Evolutionary conservation across 2,113 vertebrate species (phyloP), one percentile per base, ranked within the genome.

Genomic region (Calidris pygmaea): DNA sequence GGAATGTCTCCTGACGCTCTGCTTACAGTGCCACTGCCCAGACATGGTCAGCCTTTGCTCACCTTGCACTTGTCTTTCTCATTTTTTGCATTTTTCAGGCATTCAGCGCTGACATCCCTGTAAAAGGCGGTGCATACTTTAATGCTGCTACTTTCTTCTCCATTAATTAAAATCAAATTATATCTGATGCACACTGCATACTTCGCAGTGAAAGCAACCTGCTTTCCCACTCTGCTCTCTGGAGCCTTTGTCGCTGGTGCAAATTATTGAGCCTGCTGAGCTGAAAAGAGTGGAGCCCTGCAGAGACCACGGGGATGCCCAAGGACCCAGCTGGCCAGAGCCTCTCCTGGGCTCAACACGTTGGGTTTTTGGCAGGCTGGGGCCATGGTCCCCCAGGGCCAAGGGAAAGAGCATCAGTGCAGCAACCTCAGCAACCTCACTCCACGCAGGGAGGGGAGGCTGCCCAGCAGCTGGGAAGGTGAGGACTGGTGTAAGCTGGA

Each of bases 131-230:
- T 3, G 20, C 43, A 27, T 43, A 48, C 55, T 90, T 83, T 81
- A 89, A 92, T 37, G 35, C n/a, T 16, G 52, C 65, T 87, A 60
- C 84, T 87, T 92, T 84, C 80, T 86, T 81, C 86, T 89, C 73
- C 8, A 1, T 81, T 94, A 92, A 97, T 96, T 95, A 96, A 87
- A 81, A 81, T 52, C 47, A 75, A 89, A 85, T 94, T 82, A 41
- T 23, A 93, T 63, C 81, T 55, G 62, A 53, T 56, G 77, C 68
- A 66, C 14, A 2, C 58, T 63, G 85, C 77, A 41, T 29, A 19
- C 35, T 82, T 34, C 3, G 53, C 66, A 48, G 73, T 2, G 20
- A 91, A 65, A 77, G 62, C 83, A 93, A 68, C 62, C 68, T 75
- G 84, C 79, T 63, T 86, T 37, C 63, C 83, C 84, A 27, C 6